phyloP scores from a whole-genome alignment of 2,113 vertebrate species.

The Daubentonia madagascariensis region DNA sequence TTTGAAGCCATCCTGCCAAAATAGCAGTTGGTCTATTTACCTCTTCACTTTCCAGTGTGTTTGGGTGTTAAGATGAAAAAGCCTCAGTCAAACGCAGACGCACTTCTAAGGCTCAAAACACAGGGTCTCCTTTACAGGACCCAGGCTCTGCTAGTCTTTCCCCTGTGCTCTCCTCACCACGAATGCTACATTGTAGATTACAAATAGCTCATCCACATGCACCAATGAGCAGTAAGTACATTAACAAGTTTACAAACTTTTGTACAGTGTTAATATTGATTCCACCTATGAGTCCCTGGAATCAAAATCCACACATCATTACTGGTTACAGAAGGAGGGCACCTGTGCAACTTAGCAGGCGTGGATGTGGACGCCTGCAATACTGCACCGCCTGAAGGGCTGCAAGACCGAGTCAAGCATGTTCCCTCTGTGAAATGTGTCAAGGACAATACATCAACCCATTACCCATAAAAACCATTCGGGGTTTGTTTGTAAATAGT shows the following conservation, averaged over 20 bases:
- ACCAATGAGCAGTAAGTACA: neutral
- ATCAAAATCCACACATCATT: constrained; percentile 18
- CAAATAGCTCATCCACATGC: neutral
- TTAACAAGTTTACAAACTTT: neutral
- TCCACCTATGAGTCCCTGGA: neutral
- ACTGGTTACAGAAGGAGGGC: constrained; percentile 54
- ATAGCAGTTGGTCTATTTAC: neutral
- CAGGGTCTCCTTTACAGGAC: neutral
- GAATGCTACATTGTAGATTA: neutral
- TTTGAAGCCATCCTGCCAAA: neutral
- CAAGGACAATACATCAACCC: constrained; percentile 81
- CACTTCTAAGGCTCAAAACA: neutral
- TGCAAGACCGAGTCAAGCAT: constrained; percentile 74
- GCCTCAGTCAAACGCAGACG: neutral
- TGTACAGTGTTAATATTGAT: neutral
- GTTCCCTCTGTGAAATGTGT: constrained; percentile 78
- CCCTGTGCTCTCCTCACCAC: neutral
- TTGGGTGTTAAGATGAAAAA: neutral
- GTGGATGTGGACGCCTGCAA: constrained; percentile 37
- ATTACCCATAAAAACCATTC: constrained; percentile 73
- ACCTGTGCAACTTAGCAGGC: neutral
- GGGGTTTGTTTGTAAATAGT: constrained; percentile 58
- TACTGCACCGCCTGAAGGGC: constrained; percentile 61
- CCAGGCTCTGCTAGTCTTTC: neutral
- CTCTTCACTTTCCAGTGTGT: neutral